Conservation (phyloP, 2,113 vertebrate genomes). For the Trichomycterus rosablanca region DNA sequence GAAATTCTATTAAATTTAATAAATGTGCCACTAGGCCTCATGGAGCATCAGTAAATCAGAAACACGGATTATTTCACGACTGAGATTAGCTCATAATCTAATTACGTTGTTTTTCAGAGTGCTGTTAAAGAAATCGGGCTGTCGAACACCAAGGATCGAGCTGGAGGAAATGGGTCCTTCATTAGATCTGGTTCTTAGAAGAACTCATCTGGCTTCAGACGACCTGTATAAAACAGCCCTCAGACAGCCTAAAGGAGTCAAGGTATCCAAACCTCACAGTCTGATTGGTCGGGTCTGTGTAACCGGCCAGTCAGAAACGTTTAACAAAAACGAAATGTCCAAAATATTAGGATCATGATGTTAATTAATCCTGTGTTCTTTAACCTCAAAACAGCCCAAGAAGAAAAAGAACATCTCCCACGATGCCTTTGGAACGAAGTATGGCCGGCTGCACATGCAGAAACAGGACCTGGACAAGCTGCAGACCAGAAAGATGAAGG, state of each 20-base stretch:
- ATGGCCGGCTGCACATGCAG: constrained; percentile 93
- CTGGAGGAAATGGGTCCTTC: constrained; percentile 95
- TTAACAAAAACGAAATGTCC: not conserved
- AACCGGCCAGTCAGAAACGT: not conserved
- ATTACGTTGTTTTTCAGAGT: constrained; percentile 66
- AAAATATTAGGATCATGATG: not conserved
- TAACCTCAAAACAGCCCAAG: constrained; percentile 70
- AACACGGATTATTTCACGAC: too few relatives aligned
- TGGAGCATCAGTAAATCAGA: too few relatives aligned
- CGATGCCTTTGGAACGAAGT: constrained; percentile 84
- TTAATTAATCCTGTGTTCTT: not conserved
- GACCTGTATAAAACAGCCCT: constrained; percentile 86
- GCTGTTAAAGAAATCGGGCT: constrained; percentile 92
- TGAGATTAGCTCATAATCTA: too few relatives aligned
- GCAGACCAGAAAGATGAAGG: constrained; percentile 92
- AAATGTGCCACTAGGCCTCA: too few relatives aligned
- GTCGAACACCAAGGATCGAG: constrained; percentile 87
- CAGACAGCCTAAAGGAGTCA: constrained; percentile 80
- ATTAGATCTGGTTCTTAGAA: constrained; percentile 80
- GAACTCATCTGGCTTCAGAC: constrained; percentile 89
- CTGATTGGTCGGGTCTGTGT: too few relatives aligned
- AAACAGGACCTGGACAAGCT: constrained; percentile 90
- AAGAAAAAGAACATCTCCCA: constrained; percentile 97
- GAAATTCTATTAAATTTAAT: too few relatives aligned
- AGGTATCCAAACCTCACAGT: constrained; percentile 61